Evolutionary conservation across 2,113 vertebrate genomes (phyloP).

Genomic region (Ptyas mucosa): DNA sequence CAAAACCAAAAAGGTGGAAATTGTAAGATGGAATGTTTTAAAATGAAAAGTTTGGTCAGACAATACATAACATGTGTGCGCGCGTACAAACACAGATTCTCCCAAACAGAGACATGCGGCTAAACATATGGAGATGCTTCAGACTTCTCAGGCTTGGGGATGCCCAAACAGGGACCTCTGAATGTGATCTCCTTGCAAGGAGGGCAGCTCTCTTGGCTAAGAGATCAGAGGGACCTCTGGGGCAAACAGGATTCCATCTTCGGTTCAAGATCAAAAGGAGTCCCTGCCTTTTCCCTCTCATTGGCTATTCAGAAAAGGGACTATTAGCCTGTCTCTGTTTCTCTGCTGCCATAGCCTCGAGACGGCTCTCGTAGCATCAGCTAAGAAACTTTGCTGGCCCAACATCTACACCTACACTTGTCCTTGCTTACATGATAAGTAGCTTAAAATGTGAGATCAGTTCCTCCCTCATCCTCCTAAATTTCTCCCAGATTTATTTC

Average conservation of each 20-base stretch:
- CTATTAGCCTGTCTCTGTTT: background rate
- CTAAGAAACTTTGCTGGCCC: background rate
- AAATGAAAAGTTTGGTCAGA: slow-evolving; percentile 26
- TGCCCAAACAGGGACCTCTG: background rate
- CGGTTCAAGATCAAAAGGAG: background rate
- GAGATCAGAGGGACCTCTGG: background rate
- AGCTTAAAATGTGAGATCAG: background rate
- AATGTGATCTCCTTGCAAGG: background rate
- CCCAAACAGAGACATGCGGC: background rate
- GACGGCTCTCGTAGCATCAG: background rate
- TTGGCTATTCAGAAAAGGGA: background rate
- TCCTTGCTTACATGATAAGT: too few relatives aligned
- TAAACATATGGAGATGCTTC: background rate
- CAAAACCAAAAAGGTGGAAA: slow-evolving; percentile 67
- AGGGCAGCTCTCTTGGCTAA: background rate
- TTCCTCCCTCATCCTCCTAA: background rate
- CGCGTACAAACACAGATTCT: background rate
- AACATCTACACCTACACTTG: background rate
- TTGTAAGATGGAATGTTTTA: slow-evolving; percentile 66
- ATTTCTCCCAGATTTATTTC: background rate
- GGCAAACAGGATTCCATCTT: background rate
- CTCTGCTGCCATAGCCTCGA: background rate
- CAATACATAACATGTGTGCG: slow-evolving; percentile 29
- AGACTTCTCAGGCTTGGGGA: background rate
- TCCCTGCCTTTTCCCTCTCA: background rate